These are phyloP conservation scores for Lucilia sericata DNA, from an alignment of 1,140 invertebrate species.

Conservation along the genomic window DNA sequence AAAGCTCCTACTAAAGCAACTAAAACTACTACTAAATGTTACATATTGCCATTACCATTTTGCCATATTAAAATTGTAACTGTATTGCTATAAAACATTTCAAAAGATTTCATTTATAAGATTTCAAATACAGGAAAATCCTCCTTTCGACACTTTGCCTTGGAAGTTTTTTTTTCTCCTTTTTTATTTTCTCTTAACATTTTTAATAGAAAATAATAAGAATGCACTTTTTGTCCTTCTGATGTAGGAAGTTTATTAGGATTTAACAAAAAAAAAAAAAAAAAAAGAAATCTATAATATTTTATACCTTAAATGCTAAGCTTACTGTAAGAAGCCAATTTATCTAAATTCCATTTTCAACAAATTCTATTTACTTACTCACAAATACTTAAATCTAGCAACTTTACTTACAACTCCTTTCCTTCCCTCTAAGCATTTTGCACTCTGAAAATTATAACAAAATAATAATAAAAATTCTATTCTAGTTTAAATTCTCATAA, in stretches of 20 bases:
- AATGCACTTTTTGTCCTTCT: not conserved
- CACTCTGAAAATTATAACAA: not conserved
- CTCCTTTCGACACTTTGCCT: not conserved
- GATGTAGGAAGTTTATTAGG: not conserved
- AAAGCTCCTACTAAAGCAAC: not conserved
- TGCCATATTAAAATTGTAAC: not conserved
- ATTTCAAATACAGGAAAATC: constrained; percentile 24
- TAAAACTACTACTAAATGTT: not conserved
- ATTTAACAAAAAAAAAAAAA: not conserved
- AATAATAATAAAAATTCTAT: not conserved
- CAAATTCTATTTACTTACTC: constrained; percentile 3
- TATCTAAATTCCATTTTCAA: constrained; percentile 4
- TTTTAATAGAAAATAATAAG: constrained; percentile 8
- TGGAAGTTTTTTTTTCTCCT: not conserved
- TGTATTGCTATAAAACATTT: constrained; percentile 12
- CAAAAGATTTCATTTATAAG: constrained; percentile 8
- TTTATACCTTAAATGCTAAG: constrained; percentile 22
- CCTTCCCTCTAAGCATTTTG: not conserved
- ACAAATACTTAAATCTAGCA: not conserved
- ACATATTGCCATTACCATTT: not conserved
- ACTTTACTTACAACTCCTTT: not conserved
- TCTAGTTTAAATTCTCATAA: not conserved
- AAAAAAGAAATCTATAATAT: not conserved
- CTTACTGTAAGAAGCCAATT: constrained; percentile 21
- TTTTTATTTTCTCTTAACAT: not conserved